These are phyloP conservation scores for Campylorhamphus procurvoides DNA, from an alignment of 2,113 vertebrate species.

Conservation along the genomic window DNA sequence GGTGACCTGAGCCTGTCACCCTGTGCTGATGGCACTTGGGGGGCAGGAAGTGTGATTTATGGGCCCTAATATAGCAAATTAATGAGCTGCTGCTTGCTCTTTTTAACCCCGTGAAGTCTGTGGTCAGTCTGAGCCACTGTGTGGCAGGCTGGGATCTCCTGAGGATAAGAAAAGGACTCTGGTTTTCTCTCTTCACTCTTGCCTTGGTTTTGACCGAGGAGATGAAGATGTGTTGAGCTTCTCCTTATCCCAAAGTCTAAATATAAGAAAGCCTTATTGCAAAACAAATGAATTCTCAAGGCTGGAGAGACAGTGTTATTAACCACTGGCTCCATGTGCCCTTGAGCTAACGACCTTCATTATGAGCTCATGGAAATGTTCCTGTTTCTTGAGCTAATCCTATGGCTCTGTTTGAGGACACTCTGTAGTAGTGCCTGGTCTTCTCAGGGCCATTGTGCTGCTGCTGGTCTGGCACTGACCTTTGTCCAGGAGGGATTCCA, in stretches of 20 bases:
- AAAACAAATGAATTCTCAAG: conserved; percentile 7
- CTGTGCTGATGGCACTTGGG: background rate
- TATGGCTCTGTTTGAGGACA: background rate
- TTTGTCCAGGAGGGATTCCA: background rate
- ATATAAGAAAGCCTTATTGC: conserved; percentile 23
- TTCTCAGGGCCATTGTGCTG: background rate
- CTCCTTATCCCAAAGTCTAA: conserved; percentile 2
- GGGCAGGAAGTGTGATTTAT: background rate
- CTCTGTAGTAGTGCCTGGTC: background rate
- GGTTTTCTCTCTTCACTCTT: background rate
- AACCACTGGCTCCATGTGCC: background rate
- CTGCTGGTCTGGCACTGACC: background rate
- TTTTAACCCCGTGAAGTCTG: background rate
- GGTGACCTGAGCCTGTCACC: background rate
- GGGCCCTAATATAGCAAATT: background rate
- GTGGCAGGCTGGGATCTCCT: background rate
- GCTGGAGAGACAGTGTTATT: background rate
- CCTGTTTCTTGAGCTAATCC: background rate
- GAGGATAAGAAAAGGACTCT: background rate
- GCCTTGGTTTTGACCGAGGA: background rate
- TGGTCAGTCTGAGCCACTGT: background rate
- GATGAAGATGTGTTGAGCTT: background rate
- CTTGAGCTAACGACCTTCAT: background rate
- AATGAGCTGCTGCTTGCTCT: background rate
- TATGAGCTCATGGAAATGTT: conserved; percentile 13